Base-by-base conservation (phyloP, 1,140 invertebrate species). In the Drosophila sechellia region DNA sequence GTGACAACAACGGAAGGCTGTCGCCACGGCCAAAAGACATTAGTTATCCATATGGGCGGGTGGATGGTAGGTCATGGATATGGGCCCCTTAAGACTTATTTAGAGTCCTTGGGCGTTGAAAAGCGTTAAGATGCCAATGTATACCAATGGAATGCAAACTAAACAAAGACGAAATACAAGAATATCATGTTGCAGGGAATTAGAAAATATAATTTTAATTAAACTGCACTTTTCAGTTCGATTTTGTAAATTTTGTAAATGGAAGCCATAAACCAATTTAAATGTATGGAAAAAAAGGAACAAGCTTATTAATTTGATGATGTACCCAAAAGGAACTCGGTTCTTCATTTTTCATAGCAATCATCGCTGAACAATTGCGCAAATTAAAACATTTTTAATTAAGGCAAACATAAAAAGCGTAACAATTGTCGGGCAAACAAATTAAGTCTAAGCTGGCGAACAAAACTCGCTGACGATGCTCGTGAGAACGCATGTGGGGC, bases 361-460 rank as follows among this genome's bases (percentile, higher is more conserved):
- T 34, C 27, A 50, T 17, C n/a, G 11, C 12, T 17, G 22, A 50
- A 64, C 64, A 66, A 64, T 42, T 25, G 43, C 42, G 43, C 65
- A 66, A 79, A 86, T 87, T 72, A 59, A 81, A 83, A 69, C 81
- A 87, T 87, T 87, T 83, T 86, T 79, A 79, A 79, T 79, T 87
- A 81, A 79, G 48, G 50, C 64, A 81, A 85, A 87, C 78, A 86
- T 63, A 59, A 71, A 63, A 50, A 77, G 56, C 49, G 70, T 54
- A 58, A 64, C 61, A 73, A 53, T 68, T 77, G 81, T 61, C 52
- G 70, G 57, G 72, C 58, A 75, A 75, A 79, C 70, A 87, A 81
- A 87, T 86, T 69, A 87, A 54, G 83, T 46, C 68, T 27, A 50
- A 52, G 49, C n/a, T 50, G 68, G 72, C 58, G 63, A 52, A 27